Percentiles rank a stretch among this genome's conserved stretches.
Evolutionary conservation across 2,797 vertebrate species (phyloP).

Genomic region (Galaxias olidus): DNA sequence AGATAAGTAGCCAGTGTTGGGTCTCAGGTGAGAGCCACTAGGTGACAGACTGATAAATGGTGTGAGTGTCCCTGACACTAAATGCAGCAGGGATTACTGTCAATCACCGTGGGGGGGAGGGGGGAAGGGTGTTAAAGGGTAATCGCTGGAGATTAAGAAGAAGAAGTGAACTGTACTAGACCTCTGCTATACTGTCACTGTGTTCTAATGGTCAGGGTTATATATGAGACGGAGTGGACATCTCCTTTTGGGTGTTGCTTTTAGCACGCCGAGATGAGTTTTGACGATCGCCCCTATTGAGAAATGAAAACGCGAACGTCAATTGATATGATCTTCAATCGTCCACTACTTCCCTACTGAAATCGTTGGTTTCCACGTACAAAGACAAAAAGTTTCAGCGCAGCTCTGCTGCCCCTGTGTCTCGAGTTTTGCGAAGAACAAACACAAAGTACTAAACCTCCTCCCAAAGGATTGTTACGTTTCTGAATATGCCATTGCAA

Average conservation of each 20-base stretch:
- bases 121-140: conserved; percentile 67
- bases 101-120: conserved; percentile 55
- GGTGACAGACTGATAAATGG: conserved; percentile 70
- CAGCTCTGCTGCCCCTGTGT: conserved; percentile 33
- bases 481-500: conserved; percentile 54
- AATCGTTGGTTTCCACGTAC: too few species aligned
- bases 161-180: conserved; percentile 38
- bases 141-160: conserved; percentile 66
- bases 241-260: too few species aligned
- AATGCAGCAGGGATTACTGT: conserved; percentile 68
- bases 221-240: background rate
- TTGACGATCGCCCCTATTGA: too few species aligned
- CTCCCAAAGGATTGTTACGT: conserved; percentile 49
- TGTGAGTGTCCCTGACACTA: conserved; percentile 46
- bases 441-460: conserved; percentile 47
- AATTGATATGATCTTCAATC: too few species aligned
- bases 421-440: background rate
- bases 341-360: too few species aligned
- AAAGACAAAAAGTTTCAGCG: conserved; percentile 12
- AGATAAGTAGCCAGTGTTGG: conserved; percentile 57
- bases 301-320: too few species aligned
- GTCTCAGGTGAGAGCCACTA: conserved; percentile 52
- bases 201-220: conserved; percentile 44
- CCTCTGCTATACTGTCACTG: conserved; percentile 23
- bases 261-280: too few species aligned